phyloP scores from a whole-genome alignment of 2,113 vertebrate species.

The Rhynchomys soricoides region DNA sequence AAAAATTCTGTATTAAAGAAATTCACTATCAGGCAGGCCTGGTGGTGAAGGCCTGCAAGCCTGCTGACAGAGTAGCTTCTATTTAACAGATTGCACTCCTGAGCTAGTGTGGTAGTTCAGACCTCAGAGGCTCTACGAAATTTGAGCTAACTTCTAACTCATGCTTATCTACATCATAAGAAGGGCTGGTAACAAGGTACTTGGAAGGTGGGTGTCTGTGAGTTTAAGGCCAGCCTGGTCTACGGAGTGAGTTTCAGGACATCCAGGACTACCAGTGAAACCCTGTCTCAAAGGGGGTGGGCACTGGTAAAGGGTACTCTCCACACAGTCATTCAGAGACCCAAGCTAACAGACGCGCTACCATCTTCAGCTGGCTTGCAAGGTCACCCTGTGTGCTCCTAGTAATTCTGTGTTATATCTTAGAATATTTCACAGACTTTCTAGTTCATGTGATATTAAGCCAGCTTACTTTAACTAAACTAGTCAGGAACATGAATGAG shows the following conservation, averaged over 20 bases:
- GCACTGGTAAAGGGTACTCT: neutral
- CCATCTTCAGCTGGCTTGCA: neutral
- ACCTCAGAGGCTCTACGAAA: neutral
- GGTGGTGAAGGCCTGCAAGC: neutral
- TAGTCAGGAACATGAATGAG: neutral
- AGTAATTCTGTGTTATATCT: neutral
- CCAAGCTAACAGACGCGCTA: neutral
- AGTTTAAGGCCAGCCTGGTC: neutral
- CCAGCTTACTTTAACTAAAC: neutral
- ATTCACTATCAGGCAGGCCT: neutral
- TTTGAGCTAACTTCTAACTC: neutral
- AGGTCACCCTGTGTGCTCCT: neutral
- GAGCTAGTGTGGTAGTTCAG: neutral
- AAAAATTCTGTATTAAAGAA: neutral
- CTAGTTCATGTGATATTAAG: conserved; percentile 2
- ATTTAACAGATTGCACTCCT: no score
- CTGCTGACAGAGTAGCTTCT: neutral
- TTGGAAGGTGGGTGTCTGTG: neutral
- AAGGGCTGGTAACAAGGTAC: neutral
- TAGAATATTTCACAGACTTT: neutral
- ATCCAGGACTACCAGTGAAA: neutral
- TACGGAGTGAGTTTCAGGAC: neutral
- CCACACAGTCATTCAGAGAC: neutral
- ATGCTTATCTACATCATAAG: neutral
- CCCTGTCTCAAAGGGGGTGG: neutral